phyloP scores from a whole-genome alignment of 1,140 invertebrate genomes.

The Chymomyza costata region DNA sequence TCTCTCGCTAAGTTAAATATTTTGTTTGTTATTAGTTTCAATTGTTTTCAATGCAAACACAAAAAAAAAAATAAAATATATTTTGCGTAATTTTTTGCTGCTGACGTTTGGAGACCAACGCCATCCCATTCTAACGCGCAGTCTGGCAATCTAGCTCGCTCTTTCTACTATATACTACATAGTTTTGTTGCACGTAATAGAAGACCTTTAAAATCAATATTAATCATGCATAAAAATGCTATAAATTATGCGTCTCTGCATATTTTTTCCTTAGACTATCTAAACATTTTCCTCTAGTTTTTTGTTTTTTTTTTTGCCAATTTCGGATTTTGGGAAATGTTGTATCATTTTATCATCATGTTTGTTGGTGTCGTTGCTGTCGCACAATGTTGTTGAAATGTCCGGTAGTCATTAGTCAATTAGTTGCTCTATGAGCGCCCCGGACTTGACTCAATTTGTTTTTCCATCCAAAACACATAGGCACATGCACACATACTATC shows the following conservation, averaged over 20 bases:
- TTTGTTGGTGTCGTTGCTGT: conserved; percentile 26
- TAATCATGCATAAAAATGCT: conserved; percentile 69
- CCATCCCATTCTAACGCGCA: too few relatives aligned
- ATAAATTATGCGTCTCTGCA: conserved; percentile 50
- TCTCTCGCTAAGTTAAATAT: too few relatives aligned
- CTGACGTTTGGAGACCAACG: too few relatives aligned
- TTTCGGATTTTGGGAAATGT: conserved; percentile 17
- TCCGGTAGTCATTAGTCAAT: conserved; percentile 64
- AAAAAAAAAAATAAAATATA: conserved; percentile 4
- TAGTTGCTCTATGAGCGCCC: conserved; percentile 25
- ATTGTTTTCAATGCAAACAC: conserved; percentile 5
- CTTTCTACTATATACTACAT: conserved; percentile 1
- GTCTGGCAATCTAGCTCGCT: conserved; percentile 7
- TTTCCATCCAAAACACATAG: too few relatives aligned
- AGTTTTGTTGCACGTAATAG: conserved; percentile 29
- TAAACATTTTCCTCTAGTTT: conserved; percentile 13
- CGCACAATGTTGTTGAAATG: conserved; percentile 34
- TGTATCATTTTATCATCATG: conserved; percentile 14
- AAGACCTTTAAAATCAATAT: conserved; percentile 70
- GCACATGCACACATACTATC: too few relatives aligned
- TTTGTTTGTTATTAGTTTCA: conserved; percentile 2
- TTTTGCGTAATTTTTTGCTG: too few relatives aligned
- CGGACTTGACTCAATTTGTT: conserved; percentile 30
- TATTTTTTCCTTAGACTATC: conserved; percentile 2
- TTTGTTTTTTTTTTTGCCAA: conserved; percentile 7